These are phyloP conservation scores for Cryptomyrus ogoouensis DNA, from an alignment of 2,113 vertebrate species.

Conservation along the genomic window DNA sequence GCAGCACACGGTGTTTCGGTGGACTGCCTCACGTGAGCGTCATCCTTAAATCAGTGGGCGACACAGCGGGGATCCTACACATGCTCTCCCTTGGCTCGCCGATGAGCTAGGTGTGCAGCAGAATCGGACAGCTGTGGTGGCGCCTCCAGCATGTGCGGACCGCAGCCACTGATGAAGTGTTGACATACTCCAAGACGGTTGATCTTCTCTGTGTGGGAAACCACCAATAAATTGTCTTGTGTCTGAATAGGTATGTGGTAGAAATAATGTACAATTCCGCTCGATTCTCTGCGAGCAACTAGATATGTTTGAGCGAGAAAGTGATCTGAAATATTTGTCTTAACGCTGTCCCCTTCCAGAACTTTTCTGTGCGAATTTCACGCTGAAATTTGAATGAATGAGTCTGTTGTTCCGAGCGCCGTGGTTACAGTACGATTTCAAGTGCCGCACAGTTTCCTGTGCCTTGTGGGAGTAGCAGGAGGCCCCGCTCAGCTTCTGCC, in stretches of 20 bases:
- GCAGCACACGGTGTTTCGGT: background rate
- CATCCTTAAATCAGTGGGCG: background rate
- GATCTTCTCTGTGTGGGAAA: background rate
- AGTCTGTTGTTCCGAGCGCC: background rate
- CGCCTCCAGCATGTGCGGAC: background rate
- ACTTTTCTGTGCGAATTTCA: background rate
- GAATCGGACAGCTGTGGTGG: background rate
- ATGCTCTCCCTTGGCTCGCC: background rate
- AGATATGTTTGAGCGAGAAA: background rate
- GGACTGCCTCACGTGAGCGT: background rate
- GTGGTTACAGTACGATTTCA: background rate
- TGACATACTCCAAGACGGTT: background rate
- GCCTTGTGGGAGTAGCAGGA: background rate
- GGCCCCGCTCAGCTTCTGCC: background rate
- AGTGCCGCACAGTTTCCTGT: background rate
- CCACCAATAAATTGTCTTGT: background rate
- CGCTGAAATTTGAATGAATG: background rate
- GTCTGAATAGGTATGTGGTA: background rate
- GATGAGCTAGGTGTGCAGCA: background rate
- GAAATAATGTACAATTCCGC: background rate
- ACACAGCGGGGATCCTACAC: background rate
- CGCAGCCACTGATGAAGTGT: background rate
- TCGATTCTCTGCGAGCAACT: background rate
- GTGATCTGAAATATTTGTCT: background rate
- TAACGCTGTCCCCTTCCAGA: background rate